Conservation (phyloP, 2,888 invertebrate genomes). For the Dastarcus helophoroides region DNA sequence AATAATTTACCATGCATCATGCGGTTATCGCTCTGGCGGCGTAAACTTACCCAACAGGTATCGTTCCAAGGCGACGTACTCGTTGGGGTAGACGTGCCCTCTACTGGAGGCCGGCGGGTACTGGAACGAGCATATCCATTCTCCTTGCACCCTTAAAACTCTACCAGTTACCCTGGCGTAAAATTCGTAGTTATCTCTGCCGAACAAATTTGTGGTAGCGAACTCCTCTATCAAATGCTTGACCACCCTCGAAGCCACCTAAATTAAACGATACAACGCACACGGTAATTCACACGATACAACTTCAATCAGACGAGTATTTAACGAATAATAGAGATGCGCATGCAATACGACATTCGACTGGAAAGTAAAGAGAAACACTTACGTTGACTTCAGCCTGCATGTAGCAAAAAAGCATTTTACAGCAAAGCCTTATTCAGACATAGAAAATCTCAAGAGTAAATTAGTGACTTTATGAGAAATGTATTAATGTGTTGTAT, state of each 20-base stretch:
- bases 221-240: constrained; percentile 96
- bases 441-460: too few species aligned
- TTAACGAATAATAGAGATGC: background rate
- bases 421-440: constrained; percentile 34
- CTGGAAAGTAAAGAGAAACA: constrained; percentile 23
- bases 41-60: constrained; percentile 32
- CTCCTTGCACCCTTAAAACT: constrained; percentile 83
- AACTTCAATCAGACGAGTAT: too few species aligned
- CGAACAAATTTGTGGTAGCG: constrained; percentile 90
- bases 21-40: too few species aligned
- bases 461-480: too few species aligned
- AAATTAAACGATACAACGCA: background rate
- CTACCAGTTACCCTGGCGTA: constrained; percentile 90
- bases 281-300: background rate
- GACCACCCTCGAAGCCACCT: constrained; percentile 94
- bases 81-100: constrained; percentile 52
- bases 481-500: too few species aligned
- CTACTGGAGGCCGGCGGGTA: constrained; percentile 68
- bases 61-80: constrained; percentile 37
- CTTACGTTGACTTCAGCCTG: constrained; percentile 67
- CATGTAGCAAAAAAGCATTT: constrained; percentile 41
- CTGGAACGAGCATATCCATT: constrained; percentile 91
- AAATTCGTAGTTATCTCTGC: constrained; percentile 88
- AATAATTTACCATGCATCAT: background rate
- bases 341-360: too few species aligned